Percentiles rank a stretch among this genome's conserved stretches.
phyloP scores from a whole-genome alignment of 2,797 vertebrate genomes.

The Sphenopsis melanotis region DNA sequence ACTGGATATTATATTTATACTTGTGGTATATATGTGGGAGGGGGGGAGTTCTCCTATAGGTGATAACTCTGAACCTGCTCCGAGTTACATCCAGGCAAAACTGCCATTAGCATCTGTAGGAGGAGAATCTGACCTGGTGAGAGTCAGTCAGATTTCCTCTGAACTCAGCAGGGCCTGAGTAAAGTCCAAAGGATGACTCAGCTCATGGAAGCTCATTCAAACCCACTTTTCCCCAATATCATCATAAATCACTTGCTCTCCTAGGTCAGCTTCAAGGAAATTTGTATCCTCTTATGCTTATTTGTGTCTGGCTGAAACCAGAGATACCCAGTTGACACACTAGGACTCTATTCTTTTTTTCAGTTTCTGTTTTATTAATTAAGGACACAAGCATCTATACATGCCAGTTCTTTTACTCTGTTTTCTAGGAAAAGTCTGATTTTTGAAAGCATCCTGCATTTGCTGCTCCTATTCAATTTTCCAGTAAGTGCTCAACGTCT shows the following conservation, averaged over 20 bases:
- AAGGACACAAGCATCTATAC: neutral
- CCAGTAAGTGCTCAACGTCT: neutral
- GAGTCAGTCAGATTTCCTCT: neutral
- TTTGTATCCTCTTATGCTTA: neutral
- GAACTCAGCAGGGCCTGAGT: neutral
- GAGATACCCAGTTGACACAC: neutral
- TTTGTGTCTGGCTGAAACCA: neutral
- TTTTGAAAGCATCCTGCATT: neutral
- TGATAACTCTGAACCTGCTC: neutral
- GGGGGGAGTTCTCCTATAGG: neutral
- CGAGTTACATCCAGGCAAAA: neutral
- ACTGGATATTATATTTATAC: neutral
- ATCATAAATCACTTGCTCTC: neutral
- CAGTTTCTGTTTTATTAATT: neutral
- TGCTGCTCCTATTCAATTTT: neutral
- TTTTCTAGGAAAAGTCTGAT: neutral
- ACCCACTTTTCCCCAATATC: neutral
- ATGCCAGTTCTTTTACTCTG: neutral
- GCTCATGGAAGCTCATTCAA: neutral
- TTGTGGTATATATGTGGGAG: neutral
- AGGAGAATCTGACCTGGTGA: neutral
- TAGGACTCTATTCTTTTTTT: neutral
- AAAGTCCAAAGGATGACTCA: neutral
- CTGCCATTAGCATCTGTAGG: neutral
- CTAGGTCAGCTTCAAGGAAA: neutral